These are phyloP conservation scores for Gambusia yucatana DNA, from an alignment of 2,797 vertebrate species.

Conservation along the genomic window DNA sequence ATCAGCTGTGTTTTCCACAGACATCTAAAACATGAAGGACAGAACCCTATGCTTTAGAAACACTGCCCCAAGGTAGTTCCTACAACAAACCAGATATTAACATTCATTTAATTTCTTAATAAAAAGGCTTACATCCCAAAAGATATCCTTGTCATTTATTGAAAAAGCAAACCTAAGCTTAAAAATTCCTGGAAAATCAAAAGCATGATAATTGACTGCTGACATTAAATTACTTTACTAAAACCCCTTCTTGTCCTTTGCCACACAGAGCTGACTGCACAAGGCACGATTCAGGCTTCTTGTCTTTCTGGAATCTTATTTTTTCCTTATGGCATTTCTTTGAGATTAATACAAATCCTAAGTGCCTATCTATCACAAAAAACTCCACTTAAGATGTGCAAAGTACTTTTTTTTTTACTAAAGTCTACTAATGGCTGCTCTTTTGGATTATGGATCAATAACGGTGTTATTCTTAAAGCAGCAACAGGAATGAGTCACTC, in stretches of 20 bases:
- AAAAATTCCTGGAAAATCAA: background rate
- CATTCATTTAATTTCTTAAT: background rate
- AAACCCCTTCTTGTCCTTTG: background rate
- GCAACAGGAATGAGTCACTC: background rate
- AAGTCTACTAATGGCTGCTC: background rate
- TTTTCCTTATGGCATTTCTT: background rate
- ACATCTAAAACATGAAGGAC: background rate
- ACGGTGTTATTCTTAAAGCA: background rate
- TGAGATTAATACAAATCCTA: background rate
- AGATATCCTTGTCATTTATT: background rate
- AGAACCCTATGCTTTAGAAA: background rate
- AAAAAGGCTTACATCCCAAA: background rate
- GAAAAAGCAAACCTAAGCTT: background rate
- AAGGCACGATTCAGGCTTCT: background rate
- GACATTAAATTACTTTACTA: background rate
- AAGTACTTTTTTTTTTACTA: background rate
- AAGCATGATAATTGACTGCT: background rate
- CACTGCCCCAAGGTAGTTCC: background rate
- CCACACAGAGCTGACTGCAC: background rate
- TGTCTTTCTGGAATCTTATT: background rate
- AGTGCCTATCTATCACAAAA: background rate
- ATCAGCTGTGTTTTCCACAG: background rate
- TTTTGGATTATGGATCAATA: background rate
- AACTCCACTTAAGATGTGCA: background rate
- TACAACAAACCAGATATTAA: background rate